Evolutionary conservation across 2,113 vertebrate genomes (phyloP).

Genomic region (Grantiella picta): DNA sequence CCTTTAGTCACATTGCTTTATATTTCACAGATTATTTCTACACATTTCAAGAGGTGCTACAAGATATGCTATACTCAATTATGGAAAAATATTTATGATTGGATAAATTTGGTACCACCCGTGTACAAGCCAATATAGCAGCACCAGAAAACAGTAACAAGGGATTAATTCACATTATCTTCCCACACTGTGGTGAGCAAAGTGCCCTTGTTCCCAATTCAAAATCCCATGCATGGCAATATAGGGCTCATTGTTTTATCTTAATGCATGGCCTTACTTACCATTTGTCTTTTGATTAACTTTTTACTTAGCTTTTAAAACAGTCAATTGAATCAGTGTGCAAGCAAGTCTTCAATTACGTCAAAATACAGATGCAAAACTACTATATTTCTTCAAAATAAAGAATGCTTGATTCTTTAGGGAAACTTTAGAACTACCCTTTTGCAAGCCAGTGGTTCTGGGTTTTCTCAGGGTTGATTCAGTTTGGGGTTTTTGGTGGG

Average conservation of each 20-base stretch:
- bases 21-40: not conserved
- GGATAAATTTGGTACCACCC: not conserved
- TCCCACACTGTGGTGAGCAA: not conserved
- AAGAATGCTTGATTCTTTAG: not conserved
- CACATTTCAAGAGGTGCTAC: not conserved
- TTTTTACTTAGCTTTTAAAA: not conserved
- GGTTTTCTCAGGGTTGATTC: rapidly evolving
- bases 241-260: not conserved
- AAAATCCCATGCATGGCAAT: not conserved
- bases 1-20: not conserved
- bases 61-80: not conserved
- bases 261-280: not conserved
- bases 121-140: not conserved
- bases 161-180: not conserved
- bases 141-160: not conserved
- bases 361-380: not conserved
- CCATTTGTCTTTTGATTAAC: not conserved
- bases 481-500: not conserved
- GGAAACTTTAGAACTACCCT: not conserved
- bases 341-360: not conserved
- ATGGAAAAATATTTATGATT: not conserved
- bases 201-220: not conserved
- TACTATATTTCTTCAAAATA: not conserved
- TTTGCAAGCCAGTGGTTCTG: not conserved
- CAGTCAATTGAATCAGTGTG: not conserved